Base-by-base conservation (phyloP, 2,113 vertebrate genomes). In the Pica pica region DNA sequence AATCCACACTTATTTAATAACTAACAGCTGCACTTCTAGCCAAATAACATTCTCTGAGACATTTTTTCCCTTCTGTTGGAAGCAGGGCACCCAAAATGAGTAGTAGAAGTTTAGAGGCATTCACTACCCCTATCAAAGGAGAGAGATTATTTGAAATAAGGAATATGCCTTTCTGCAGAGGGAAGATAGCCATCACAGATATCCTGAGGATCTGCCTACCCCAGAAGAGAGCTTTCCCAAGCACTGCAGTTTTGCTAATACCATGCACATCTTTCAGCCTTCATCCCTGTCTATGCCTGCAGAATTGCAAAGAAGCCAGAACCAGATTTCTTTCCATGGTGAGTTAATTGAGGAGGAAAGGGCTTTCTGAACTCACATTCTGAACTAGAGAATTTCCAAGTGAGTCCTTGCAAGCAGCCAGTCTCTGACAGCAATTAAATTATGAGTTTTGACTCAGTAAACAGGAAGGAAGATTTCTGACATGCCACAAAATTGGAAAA, bases 381-480 rank as follows among this genome's bases (percentile, higher is more conserved):
- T 37, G 19, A 31, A 86, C 41, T 12, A 85, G 23, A 92, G 68
- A 53, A 23, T 89, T 94, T 94, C 73, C 77, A 90, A 89, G 53
- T 22, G 31, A 84, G 20, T 68, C 56, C 20, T 63, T 71, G 24
- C 57, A 84, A 87, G 44, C 57, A 75, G 56, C 26, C 83, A 74
- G 27, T 35, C 44, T 90, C 76, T 90, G 68, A 90, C 68, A 93
- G 79, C 41, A 67, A 73, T 79, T 88, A 83, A 60, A 41, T 70
- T 53, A 30, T 41, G 28, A 64, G 28, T 71, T 87, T 90, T 76
- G 41, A 86, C 60, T 71, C 31, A 81, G 65, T 60, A 94, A 95
- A 71, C 50, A 59, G 33, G 77, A 81, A 84, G 56, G 69, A 95
- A 94, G 41, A 93, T 93, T 91, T 94, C 77, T 92, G 73, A 77